phyloP scores from a whole-genome alignment of 1,140 invertebrate species.

The Spodoptera frugiperda region DNA sequence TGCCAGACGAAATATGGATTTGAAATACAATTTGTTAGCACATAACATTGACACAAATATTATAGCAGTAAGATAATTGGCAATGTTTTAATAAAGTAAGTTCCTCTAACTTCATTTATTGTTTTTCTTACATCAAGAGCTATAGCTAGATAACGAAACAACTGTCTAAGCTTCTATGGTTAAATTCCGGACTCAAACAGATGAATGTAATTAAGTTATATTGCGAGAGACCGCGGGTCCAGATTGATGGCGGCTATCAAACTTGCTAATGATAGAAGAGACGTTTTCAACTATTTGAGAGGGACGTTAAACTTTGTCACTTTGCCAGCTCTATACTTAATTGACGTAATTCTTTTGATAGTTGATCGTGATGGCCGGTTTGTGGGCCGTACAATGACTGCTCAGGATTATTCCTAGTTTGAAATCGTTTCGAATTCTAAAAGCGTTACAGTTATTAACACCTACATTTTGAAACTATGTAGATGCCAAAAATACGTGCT shows the following conservation, averaged over 20 bases:
- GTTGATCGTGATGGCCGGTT: slow-evolving; percentile 5
- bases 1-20: too few species aligned
- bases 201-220: slow-evolving; percentile 46
- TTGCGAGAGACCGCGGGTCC: slow-evolving; percentile 24
- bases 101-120: too few species aligned
- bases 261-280: slow-evolving; percentile 45
- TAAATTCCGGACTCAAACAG: slow-evolving; percentile 12
- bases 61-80: too few species aligned
- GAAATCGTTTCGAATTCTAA: not conserved
- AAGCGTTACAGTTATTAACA: too few species aligned
- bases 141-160: too few species aligned
- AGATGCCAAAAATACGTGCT: too few species aligned
- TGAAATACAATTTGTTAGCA: too few species aligned
- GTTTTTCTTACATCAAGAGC: too few species aligned
- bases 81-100: too few species aligned
- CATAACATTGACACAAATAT: too few species aligned
- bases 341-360: slow-evolving; percentile 33
- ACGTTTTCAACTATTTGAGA: slow-evolving; percentile 44
- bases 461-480: too few species aligned
- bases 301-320: slow-evolving; percentile 27
- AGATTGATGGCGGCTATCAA: slow-evolving; percentile 45
- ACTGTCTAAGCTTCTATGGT: not conserved
- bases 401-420: not conserved
- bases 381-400: not conserved
- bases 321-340: slow-evolving; percentile 25